Percentiles rank a stretch among this genome's conserved stretches.
Evolutionary conservation across 2,797 vertebrate genomes (phyloP).

Genomic region (Menidia menidia): DNA sequence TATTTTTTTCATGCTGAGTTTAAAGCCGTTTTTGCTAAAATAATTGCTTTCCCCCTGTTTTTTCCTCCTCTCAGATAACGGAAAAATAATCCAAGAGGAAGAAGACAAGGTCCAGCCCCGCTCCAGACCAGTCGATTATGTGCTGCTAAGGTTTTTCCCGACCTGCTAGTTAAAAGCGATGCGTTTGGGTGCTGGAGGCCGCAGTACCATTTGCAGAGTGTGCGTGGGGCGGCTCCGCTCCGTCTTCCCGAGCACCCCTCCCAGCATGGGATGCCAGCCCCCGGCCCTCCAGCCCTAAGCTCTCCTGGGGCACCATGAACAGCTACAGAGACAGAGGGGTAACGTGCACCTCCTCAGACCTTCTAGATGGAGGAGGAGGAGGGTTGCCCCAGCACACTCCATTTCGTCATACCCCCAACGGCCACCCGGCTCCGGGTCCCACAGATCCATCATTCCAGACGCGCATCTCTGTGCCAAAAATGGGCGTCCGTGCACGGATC

Average conservation of each 20-base stretch:
- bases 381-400: slow-evolving; percentile 74
- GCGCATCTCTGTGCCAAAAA: slow-evolving; percentile 89
- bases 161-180: slow-evolving; percentile 67
- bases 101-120: not conserved
- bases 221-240: slow-evolving; percentile 63
- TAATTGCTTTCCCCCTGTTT: not conserved
- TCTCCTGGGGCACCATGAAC: slow-evolving; percentile 69
- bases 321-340: slow-evolving; percentile 82
- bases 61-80: slow-evolving; percentile 29
- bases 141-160: slow-evolving; percentile 53
- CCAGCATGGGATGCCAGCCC: slow-evolving; percentile 78
- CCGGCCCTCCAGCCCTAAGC: slow-evolving; percentile 70
- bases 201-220: slow-evolving; percentile 54
- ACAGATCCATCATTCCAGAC: slow-evolving; percentile 55
- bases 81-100: slow-evolving; percentile 10
- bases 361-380: slow-evolving; percentile 76
- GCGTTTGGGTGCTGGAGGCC: slow-evolving; percentile 68
- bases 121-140: slow-evolving; percentile 46
- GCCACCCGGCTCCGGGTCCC: slow-evolving; percentile 75
- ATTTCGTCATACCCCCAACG: slow-evolving; percentile 75
- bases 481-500: slow-evolving; percentile 93
- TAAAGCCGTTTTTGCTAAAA: slow-evolving; percentile 12
- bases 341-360: slow-evolving; percentile 83
- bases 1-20: slow-evolving; percentile 14
- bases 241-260: slow-evolving; percentile 56